Conservation (phyloP, 2,113 vertebrate species). For the Brachyhypopomus occidentalis region DNA sequence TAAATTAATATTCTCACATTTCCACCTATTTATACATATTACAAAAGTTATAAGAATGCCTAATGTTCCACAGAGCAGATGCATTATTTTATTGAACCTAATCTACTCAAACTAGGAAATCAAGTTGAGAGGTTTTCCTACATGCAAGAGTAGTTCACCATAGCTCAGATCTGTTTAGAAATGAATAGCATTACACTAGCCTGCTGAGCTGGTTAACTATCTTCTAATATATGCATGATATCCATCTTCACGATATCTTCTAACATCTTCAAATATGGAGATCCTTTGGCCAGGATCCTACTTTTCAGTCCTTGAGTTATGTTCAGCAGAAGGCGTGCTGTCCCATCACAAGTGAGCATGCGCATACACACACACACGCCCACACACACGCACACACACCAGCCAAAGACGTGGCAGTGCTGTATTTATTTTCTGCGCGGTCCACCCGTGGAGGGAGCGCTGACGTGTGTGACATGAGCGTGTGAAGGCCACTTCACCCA, state of each 20-base stretch:
- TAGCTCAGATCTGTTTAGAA: neutral
- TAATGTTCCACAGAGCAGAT: slow-evolving; percentile 1
- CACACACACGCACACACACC: slow-evolving; percentile 15
- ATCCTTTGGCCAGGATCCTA: neutral
- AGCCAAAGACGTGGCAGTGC: slow-evolving; percentile 19
- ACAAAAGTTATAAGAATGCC: slow-evolving; percentile 21
- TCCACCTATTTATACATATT: neutral
- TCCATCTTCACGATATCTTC: neutral
- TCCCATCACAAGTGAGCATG: neutral
- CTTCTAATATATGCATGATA: neutral
- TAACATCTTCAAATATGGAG: neutral
- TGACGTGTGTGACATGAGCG: slow-evolving; percentile 50
- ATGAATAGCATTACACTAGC: neutral
- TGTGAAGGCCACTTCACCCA: slow-evolving; percentile 35
- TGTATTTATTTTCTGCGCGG: slow-evolving; percentile 40
- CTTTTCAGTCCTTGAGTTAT: neutral
- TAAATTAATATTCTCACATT: slow-evolving; percentile 5
- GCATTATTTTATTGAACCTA: neutral
- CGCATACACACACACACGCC: neutral
- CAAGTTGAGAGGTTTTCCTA: neutral
- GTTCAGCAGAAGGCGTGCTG: neutral
- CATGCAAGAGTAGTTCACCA: neutral
- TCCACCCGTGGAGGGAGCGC: neutral
- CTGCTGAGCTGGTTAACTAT: neutral
- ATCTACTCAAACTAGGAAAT: slow-evolving; percentile 19